Conservation (phyloP, 2,888 invertebrate species). For the Drepana falcataria region DNA sequence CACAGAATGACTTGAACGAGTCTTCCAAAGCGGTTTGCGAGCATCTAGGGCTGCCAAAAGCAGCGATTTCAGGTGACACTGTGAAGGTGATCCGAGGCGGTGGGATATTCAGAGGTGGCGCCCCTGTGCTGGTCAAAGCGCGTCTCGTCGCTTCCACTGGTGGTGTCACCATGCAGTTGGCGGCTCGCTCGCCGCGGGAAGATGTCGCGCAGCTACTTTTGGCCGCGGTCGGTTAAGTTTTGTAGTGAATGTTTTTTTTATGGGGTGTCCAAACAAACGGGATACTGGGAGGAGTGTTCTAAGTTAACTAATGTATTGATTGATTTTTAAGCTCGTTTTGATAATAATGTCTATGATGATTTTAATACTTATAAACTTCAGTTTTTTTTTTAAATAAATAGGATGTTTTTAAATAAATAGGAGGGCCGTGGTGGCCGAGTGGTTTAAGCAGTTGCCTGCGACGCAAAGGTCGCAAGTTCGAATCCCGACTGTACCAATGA, state of each 20-base stretch:
- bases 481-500: too few species aligned
- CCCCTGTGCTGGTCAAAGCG: constrained; percentile 91
- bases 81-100: constrained; percentile 63
- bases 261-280: too few species aligned
- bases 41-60: constrained; percentile 55
- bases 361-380: too few species aligned
- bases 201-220: constrained; percentile 92
- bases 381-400: too few species aligned
- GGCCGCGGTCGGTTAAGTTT: constrained; percentile 87
- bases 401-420: too few species aligned
- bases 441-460: too few species aligned
- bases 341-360: too few species aligned
- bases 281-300: too few species aligned
- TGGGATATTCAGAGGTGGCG: constrained; percentile 94
- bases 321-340: too few species aligned
- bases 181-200: constrained; percentile 91
- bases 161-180: constrained; percentile 96
- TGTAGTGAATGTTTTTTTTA: constrained; percentile 3
- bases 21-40: constrained; percentile 65
- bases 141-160: constrained; percentile 85
- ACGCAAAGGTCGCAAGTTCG: too few species aligned
- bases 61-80: constrained; percentile 54
- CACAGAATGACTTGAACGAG: constrained; percentile 64
- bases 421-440: too few species aligned
- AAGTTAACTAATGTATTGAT: too few species aligned